Percentiles rank a stretch among this genome's conserved stretches.
Evolutionary conservation across 2,797 vertebrate species (phyloP).

Genomic region (Rhynchonycteris naso): DNA sequence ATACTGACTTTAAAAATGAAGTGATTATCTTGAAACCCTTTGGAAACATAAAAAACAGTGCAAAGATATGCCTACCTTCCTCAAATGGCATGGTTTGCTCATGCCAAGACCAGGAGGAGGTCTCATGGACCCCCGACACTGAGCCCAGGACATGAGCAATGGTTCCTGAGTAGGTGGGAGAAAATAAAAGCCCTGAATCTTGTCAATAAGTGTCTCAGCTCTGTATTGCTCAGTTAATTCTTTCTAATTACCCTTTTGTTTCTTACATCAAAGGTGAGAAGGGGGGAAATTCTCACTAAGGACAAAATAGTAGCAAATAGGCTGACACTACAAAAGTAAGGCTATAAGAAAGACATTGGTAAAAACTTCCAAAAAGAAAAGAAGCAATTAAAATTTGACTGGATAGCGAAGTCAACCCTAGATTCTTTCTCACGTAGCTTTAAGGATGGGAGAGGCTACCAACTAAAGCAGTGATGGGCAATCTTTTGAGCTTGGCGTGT

Average conservation of each 20-base stretch:
- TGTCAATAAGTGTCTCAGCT: neutral
- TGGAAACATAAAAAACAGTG: conserved; percentile 31
- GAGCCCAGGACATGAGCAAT: neutral
- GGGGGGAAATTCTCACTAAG: neutral
- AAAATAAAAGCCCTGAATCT: conserved; percentile 32
- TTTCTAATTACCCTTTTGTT: conserved; percentile 38
- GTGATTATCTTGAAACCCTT: neutral
- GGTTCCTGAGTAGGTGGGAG: neutral
- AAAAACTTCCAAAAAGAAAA: conserved; percentile 10
- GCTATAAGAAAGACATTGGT: neutral
- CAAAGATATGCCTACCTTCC: neutral
- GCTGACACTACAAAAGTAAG: neutral
- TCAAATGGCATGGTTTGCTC: neutral
- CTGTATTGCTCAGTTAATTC: neutral
- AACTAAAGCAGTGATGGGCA: no score
- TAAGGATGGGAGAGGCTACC: neutral
- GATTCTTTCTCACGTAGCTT: neutral
- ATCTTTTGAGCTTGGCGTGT: no score
- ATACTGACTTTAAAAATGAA: conserved; percentile 60
- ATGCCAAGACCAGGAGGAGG: neutral
- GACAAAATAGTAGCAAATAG: neutral
- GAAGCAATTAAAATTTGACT: neutral
- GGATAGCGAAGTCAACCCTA: neutral
- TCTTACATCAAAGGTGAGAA: neutral
- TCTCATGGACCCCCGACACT: neutral